Base-by-base conservation (phyloP, 2,797 vertebrate genomes). In the Trachurus trachurus region DNA sequence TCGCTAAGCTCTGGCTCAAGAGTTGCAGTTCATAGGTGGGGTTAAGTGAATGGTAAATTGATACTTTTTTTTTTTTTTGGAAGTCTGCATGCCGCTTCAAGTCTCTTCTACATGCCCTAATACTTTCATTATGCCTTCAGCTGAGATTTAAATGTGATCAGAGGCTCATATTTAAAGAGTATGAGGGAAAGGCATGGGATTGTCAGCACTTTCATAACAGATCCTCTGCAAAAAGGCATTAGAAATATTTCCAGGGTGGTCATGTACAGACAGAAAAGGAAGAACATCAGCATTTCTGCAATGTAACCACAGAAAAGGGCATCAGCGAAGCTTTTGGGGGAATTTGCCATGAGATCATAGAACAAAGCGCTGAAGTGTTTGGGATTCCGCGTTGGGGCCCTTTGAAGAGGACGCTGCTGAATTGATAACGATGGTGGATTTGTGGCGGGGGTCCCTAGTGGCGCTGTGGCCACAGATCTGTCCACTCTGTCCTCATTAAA, bases 401-500 rank as follows among this genome's bases (percentile, higher is more conserved):
- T 86, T 86, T 81, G 66, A 86, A 85, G 72, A 84, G 52, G 62
- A 70, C 50, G 21, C 70, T 9, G 40, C 74, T 57, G 80, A 86
- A 86, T 76, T 76, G 80, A 83, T 86, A 85, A 87, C 58, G 56
- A 86, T 3, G n/a, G 59, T 31, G 66, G 76, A 77, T 85, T 77
- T 72, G 64, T 9, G 15, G 57, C n/a, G 31, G 66, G 62, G 63
- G 72, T 87, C 88, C 87, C 83, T 16, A 8, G 78, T 63, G 81
- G 81, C 16, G 0, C 22, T 2, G 76, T 31, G 82, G 83, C 67
- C 76, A 11, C 77, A 82, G 83, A 88, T 77, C 76, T 79, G 88
- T 88, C 87, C 87, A 87, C 78, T 80, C 84, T 15, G 75, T 83
- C 67, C 89, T 93, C 89, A 88, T 92, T 88, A 91, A 89, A 92